Evolutionary conservation across 64 coral and sea anemone species (phyloP), one percentile per base, ranked within the genome.

Genomic region (Trachythela sp.): DNA sequence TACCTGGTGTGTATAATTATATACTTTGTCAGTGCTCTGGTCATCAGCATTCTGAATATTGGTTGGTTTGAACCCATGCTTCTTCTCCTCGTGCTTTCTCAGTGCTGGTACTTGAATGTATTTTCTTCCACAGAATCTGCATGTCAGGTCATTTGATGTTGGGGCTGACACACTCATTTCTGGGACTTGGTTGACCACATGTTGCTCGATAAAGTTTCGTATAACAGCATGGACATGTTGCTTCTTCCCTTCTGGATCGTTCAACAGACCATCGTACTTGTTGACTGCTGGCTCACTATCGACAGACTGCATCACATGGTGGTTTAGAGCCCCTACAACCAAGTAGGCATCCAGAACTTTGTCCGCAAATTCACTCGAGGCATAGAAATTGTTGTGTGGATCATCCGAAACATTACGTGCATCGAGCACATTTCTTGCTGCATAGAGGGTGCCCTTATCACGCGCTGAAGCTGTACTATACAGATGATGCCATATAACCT

Each of bases 401-500:
- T 90, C 85, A 86, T 48, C 20, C 11, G 68, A 67, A 9, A 90
- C 92, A 90, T 87, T 94, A 54, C 92, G 41, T 30, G 93, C 93
- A 89, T 94, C 86, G 30, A 94, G 83, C 1, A 43, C 35, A 77
- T 95, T 95, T 52, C 88, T 30, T 0, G 31, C 31, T 7, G 87
- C 90, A 90, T 92, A 77, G 2, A 92, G 45, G 8, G 94, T 95
- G 18, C 94, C 94, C 6, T 0, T 58, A 40, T 92, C 94, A 14
- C 91, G 58, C 2, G 90, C 49, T 41, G 91, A 95, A 4, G 0
- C 31, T 11, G 84, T 89, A 11, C 83, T 68, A 45, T 95, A 94
- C 0, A 94, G 33, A 20, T 94, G 70, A 36, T 92, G 0, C 90
- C 90, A 94, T 35, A 94, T 92, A 26, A 92, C 94, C 90, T 94